A percentile compares a stretch with the other conserved stretches of the same genome.
Evolutionary conservation across 2,113 vertebrate genomes (phyloP).

Genomic region (Hassar affinis): DNA sequence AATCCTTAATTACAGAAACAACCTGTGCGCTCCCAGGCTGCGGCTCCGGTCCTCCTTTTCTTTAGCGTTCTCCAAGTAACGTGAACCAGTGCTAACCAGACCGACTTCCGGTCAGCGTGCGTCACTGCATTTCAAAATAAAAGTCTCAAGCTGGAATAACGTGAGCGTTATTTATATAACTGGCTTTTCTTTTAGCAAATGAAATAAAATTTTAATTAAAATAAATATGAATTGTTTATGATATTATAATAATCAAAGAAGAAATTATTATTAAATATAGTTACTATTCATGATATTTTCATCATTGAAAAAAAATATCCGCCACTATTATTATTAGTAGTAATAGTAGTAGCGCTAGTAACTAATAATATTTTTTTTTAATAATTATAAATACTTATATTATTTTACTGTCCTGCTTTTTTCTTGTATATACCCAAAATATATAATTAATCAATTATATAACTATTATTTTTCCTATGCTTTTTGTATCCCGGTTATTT

Average conservation of each 20-base stretch:
- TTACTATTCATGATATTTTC: neutral
- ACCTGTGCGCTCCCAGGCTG: neutral
- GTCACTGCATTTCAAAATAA: constrained; percentile 45
- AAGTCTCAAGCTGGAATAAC: constrained; percentile 5
- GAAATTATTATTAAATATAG: neutral
- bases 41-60: constrained; percentile 45
- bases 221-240: neutral
- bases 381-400: no score
- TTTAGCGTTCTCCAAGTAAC: constrained; percentile 52
- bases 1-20: neutral
- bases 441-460: neutral
- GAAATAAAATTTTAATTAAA: neutral
- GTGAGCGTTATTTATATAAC: neutral
- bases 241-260: neutral
- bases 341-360: neutral
- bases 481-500: neutral
- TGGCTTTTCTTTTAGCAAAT: neutral
- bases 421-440: neutral
- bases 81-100: constrained; percentile 47
- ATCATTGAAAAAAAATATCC: no score
- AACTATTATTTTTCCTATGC: neutral
- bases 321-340: neutral
- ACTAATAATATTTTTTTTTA: no score
- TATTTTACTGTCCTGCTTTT: neutral
- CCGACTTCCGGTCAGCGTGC: constrained; percentile 42